Conservation (phyloP, 92 coral and sea anemone species). For the Palythoa caribaeorum region DNA sequence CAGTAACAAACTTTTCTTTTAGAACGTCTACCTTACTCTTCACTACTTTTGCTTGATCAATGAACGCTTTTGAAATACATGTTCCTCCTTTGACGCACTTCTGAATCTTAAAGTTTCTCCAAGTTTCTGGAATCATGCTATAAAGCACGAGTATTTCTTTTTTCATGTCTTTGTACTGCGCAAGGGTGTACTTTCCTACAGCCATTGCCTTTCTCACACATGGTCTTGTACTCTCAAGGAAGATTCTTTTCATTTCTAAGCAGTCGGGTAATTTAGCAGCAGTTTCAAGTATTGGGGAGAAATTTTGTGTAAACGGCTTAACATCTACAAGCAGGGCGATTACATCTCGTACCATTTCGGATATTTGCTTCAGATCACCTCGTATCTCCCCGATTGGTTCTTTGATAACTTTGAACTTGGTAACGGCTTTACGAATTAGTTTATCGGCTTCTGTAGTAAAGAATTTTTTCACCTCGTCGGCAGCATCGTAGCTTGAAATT, state of each 20-base stretch:
- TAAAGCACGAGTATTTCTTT: slow-evolving; percentile 79
- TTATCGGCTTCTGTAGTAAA: slow-evolving; percentile 83
- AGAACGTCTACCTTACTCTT: slow-evolving; percentile 77
- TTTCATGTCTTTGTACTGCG: slow-evolving; percentile 88
- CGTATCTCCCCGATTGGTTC: slow-evolving; percentile 79
- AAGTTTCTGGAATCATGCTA: slow-evolving; percentile 90
- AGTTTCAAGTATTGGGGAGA: slow-evolving; percentile 82
- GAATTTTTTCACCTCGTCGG: slow-evolving; percentile 73
- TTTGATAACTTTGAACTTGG: slow-evolving; percentile 75
- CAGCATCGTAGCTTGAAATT: slow-evolving; percentile 75
- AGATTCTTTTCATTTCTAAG: slow-evolving; percentile 66
- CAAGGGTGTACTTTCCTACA: slow-evolving; percentile 81
- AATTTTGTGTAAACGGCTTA: slow-evolving; percentile 84
- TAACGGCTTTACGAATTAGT: slow-evolving; percentile 74
- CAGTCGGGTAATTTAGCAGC: slow-evolving; percentile 91
- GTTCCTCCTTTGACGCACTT: slow-evolving; percentile 87
- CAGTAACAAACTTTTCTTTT: slow-evolving; percentile 65
- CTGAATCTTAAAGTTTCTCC: slow-evolving; percentile 87
- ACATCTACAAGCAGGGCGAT: slow-evolving; percentile 74
- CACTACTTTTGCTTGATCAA: slow-evolving; percentile 84
- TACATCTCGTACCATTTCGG: slow-evolving; percentile 78
- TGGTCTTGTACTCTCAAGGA: slow-evolving; percentile 75
- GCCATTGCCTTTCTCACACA: slow-evolving; percentile 81
- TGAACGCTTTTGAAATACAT: slow-evolving; percentile 90
- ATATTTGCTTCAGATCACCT: slow-evolving; percentile 71